Evolutionary conservation across 2,113 vertebrate genomes (phyloP).

Genomic region (Upupa epops): DNA sequence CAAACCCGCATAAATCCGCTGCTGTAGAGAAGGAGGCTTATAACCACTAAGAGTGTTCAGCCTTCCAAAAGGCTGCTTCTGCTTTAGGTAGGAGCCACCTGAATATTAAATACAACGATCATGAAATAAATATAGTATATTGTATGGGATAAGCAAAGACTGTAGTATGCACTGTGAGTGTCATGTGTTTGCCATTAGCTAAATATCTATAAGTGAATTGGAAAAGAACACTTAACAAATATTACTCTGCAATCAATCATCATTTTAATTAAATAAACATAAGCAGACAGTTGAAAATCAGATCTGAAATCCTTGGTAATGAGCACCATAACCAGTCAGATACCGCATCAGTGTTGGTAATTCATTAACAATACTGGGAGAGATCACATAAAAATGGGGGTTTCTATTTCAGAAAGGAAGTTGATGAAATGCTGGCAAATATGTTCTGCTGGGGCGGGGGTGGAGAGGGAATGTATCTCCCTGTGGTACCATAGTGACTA

Average conservation of each 20-base stretch:
- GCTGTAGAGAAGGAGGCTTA: not conserved
- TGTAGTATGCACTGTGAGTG: not conserved
- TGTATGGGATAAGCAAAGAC: not conserved
- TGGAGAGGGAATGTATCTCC: not conserved
- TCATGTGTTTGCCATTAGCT: constrained; percentile 4
- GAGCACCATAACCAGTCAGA: constrained; percentile 37
- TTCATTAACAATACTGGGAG: constrained; percentile 57
- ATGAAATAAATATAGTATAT: not conserved
- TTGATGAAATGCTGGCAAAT: constrained; percentile 30
- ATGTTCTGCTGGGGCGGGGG: not conserved
- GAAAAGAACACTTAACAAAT: constrained; percentile 28
- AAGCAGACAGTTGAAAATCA: constrained; percentile 26
- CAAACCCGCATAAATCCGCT: not conserved
- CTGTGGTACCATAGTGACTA: not conserved
- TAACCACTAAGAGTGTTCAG: not conserved
- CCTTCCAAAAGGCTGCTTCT: not conserved
- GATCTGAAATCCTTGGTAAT: constrained; percentile 30
- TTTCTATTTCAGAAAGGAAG: constrained; percentile 43
- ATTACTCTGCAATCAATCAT: constrained; percentile 30
- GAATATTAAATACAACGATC: not conserved
- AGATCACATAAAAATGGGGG: constrained; percentile 21
- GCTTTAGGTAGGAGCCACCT: not conserved
- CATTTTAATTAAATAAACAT: constrained; percentile 42
- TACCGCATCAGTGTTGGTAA: not conserved
- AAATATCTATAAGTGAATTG: constrained; percentile 31